Base-by-base conservation (phyloP, 2,888 invertebrate genomes). In the Cheilosia impressa region DNA sequence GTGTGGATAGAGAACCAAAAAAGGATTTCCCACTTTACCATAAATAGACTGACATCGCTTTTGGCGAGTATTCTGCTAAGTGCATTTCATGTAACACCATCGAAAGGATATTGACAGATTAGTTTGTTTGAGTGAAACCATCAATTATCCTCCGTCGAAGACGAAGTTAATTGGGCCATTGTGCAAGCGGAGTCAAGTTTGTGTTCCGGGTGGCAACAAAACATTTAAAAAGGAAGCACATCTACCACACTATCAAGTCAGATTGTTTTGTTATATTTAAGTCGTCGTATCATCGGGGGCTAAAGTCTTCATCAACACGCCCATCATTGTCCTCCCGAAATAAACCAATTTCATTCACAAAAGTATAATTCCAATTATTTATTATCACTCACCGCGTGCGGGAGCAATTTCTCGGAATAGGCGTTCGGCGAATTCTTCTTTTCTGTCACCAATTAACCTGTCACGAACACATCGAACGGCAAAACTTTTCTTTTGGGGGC, bases 371-470 rank as follows among this genome's bases (percentile, higher is more conserved):
- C 57, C 24, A 65, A 85, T 66, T 85, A 85, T 71, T 80, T 80
- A 85, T 72, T 85, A 66, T 66, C 71, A 76, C 62, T 85, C 62
- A 62, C 27, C n/a, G 41, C n/a, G 41, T 62, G 34, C n/a, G 53
- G 15, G 71, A 65, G 55, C 9, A 24, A 19, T 27, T 43, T 52
- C 72, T 55, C 17, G 13, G 50, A 17, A 4, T 68, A 77, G 76
- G 71, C 82, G 69, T 82, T 71, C 31, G 22, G 63, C 15, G 60
- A 65, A 52, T 71, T 55, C 38, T 80, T 68, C 66, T 53, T 52
- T 60, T 66, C 50, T 72, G 81, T 47, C 55, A 72, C 76, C 85
- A 85, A 81, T 81, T 81, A 81, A 85, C 66, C 72, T 85, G 85
- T 81, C 85, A 72, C 27, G 24, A 68, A 63, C 81, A 85, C 31